Evolutionary conservation across 1,140 invertebrate genomes (phyloP), one percentile per base, ranked within the genome.

Genomic region (Hyles vespertilio): DNA sequence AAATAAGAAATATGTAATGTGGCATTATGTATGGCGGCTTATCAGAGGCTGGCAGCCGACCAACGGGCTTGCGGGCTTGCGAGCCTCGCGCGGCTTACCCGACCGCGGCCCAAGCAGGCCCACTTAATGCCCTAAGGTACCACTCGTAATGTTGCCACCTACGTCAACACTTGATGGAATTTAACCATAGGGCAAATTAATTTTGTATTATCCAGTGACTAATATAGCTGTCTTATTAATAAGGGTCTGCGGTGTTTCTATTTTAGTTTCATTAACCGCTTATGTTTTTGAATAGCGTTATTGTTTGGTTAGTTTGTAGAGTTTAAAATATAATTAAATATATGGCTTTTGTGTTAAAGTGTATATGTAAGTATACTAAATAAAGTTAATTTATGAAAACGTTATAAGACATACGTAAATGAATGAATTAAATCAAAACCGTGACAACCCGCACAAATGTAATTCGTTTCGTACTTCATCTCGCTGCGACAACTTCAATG

Each of bases 1-100:
- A 56, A 62, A 52, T 62, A 67, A 69, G 63, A 69, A 67, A 67
- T 62, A 67, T 70, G 65, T 70, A 62, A 63, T 51, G 63, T 56
- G 10, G 45, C 45, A 48, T 56, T 60, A 63, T 45, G 65, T 63
- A 56, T 9, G 46, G 11, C 22, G 52, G 69, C 60, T 71, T 81
- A 81, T 81, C 78, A 65, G 51, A 40, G 61, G 52, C 67, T 81
- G 77, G 75, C 79, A 83, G 63, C 54, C 71, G 57, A 64, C 78
- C 78, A 78, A 79, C 51, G 63, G 32, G 10, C 44, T 32, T 48
- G 44, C 63, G 61, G 72, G 73, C 75, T 77, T 78, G 72, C 67
- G 63, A 63, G 71, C 71, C 63, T 69, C 70, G 67, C 74, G 59
- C 69, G 66, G 70, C 69, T 68, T 68, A 66, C 71, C 66, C 70